These are phyloP conservation scores for Phortica variegata DNA, from an alignment of 1,140 invertebrate species.

Conservation along the genomic window DNA sequence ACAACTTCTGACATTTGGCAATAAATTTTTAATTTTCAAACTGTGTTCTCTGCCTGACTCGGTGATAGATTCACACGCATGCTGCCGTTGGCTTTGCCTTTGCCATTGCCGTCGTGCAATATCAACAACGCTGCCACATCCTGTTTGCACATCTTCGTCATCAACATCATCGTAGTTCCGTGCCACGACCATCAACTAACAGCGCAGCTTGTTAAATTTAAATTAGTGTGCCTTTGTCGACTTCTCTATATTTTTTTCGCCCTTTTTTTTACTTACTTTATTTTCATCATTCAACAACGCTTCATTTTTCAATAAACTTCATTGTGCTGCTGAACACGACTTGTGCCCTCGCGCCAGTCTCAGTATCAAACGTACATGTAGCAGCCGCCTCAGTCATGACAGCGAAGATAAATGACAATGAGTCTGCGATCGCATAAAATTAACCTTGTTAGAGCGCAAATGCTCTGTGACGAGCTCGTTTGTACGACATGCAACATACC, in stretches of 20 bases:
- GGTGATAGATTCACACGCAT: constrained; percentile 27
- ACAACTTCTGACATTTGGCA: constrained; percentile 47
- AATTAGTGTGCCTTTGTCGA: constrained; percentile 35
- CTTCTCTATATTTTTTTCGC: not conserved
- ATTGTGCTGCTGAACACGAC: constrained; percentile 21
- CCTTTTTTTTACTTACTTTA: no score
- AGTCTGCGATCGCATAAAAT: constrained; percentile 46
- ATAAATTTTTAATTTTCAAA: constrained; percentile 55
- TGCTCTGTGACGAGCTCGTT: no score
- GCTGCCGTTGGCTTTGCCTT: not conserved
- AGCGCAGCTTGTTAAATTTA: constrained; percentile 47
- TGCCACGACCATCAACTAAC: constrained; percentile 5
- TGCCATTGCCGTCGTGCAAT: no score
- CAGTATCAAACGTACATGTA: no score
- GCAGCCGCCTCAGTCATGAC: no score
- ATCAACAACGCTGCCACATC: no score
- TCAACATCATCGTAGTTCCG: not conserved
- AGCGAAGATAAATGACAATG: constrained; percentile 51
- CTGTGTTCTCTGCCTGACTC: constrained; percentile 8
- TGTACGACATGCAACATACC: no score
- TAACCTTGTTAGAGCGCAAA: constrained; percentile 44
- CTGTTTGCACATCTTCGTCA: no score
- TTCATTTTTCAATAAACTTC: constrained; percentile 12
- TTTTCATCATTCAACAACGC: not conserved
- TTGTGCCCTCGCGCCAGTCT: no score